phyloP scores from a whole-genome alignment of 2,888 invertebrate genomes.

The Philereme vetulata region DNA sequence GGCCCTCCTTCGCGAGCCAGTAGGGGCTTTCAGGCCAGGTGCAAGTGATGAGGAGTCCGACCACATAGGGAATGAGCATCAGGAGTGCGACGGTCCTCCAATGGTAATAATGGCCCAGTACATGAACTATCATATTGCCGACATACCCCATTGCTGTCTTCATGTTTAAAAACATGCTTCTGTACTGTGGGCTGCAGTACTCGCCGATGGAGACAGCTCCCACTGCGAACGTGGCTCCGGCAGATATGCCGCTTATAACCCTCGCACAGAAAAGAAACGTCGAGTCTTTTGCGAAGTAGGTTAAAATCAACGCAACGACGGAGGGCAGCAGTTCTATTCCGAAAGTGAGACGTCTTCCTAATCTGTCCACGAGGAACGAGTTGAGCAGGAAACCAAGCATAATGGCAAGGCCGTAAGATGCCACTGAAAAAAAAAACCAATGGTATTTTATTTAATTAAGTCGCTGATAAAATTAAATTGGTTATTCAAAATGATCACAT shows the following conservation, averaged over 20 bases:
- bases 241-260: slow-evolving; percentile 50
- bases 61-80: slow-evolving; percentile 45
- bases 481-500: neutral
- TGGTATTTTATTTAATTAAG: neutral
- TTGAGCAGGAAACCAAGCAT: slow-evolving; percentile 53
- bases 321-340: slow-evolving; percentile 52
- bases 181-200: slow-evolving; percentile 56
- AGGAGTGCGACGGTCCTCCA: slow-evolving; percentile 57
- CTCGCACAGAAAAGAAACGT: slow-evolving; percentile 52
- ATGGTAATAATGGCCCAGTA: slow-evolving; percentile 46
- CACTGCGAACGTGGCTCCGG: slow-evolving; percentile 49
- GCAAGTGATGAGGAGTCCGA: slow-evolving; percentile 54
- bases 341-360: slow-evolving; percentile 52
- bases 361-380: slow-evolving; percentile 54
- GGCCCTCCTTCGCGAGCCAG: slow-evolving; percentile 78
- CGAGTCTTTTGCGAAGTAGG: slow-evolving; percentile 49
- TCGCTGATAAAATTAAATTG: too few species aligned
- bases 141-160: slow-evolving; percentile 58
- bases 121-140: slow-evolving; percentile 53
- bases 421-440: slow-evolving; percentile 48
- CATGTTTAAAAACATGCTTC: slow-evolving; percentile 62
- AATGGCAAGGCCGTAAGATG: slow-evolving; percentile 49
- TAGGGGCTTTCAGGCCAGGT: slow-evolving; percentile 41
- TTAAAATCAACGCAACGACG: slow-evolving; percentile 52
- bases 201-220: slow-evolving; percentile 65